Base-by-base conservation (phyloP, 2,797 vertebrate species). In the Myoxocephalus aenaeus region DNA sequence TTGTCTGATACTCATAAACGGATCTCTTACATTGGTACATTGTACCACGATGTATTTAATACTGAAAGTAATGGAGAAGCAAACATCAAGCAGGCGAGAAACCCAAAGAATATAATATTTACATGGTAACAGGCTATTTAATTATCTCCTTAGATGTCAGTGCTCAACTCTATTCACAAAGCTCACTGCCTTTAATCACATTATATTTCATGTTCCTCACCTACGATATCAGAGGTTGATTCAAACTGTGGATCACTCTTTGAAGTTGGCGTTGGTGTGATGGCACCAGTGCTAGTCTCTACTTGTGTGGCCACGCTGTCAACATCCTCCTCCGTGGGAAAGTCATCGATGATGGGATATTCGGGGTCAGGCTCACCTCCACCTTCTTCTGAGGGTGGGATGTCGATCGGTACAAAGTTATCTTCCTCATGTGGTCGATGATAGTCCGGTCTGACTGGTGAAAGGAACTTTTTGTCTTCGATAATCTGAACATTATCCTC, bases 141-240 rank as follows among this genome's bases (percentile, higher is more conserved):
- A 87, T 84, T 72, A 88, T 82, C 68, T 81, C 38, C 22, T 27
- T 51, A 73, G 50, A 74, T 68, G 50, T 72, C 77, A 65, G 44
- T 69, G 73, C 65, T 32, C 54, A 71, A 42, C 18, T 77, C 54
- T 15, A 70, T 83, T 65, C 64, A 29, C 51, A 63, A 46, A 56
- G 75, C 56, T 73, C 29, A 70, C 56, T 64, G 32, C 40, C 62
- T 81, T 82, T 56, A 66, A 79, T 80, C n/a, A 58, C 20, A 27
- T 42, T 8, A 50, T n/a, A 59, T 51, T 63, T 63, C 32, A 40
- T 12, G 69, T 46, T 80, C 70, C 80, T 87, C 79, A 84, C 73
- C 87, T 44, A 22, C 53, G 1, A 9, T 15, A 22, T 51, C 78
- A 27, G 82, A 38, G 17, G 57, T 58, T 3, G 53, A 42, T 56